Conservation (phyloP, 2,888 invertebrate species). For the Lathronympha strigana region DNA sequence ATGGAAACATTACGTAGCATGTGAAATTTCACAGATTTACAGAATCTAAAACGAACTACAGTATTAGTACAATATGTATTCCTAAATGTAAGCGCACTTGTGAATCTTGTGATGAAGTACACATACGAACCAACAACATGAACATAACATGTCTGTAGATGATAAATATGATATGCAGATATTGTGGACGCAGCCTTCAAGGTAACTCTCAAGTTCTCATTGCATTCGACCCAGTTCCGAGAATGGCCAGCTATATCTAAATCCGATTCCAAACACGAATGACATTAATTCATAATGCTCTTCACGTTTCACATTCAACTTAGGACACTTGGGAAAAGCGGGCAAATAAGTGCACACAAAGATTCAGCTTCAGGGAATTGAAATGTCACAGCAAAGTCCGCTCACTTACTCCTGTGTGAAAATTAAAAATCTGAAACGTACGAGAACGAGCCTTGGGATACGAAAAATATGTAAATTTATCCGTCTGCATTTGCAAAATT, state of each 20-base stretch:
- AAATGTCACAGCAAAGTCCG: constrained; percentile 28
- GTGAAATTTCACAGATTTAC: too few species aligned
- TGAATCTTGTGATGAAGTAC: too few species aligned
- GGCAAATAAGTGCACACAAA: constrained; percentile 24
- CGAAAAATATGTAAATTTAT: constrained; percentile 7
- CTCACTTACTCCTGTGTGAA: constrained; percentile 14
- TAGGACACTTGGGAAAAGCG: constrained; percentile 6
- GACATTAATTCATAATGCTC: constrained; percentile 16
- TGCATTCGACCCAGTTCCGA: constrained; percentile 60
- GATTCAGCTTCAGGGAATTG: constrained; percentile 36
- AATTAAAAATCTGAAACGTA: constrained; percentile 28
- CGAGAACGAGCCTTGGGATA: background rate
- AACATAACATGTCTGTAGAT: background rate
- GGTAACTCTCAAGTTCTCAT: constrained; percentile 52
- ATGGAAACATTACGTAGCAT: too few species aligned
- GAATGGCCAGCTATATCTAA: constrained; percentile 45
- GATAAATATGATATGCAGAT: background rate
- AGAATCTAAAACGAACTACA: background rate
- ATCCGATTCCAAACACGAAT: constrained; percentile 32
- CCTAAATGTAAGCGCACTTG: background rate
- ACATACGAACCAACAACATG: background rate
- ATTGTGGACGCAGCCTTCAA: constrained; percentile 45
- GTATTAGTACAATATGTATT: background rate
- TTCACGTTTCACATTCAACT: constrained; percentile 17
- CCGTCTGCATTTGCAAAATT: constrained; percentile 14